Evolutionary conservation across 2,888 invertebrate species (phyloP), one percentile per base, ranked within the genome.

Genomic region (Patella ulyssiponensis): DNA sequence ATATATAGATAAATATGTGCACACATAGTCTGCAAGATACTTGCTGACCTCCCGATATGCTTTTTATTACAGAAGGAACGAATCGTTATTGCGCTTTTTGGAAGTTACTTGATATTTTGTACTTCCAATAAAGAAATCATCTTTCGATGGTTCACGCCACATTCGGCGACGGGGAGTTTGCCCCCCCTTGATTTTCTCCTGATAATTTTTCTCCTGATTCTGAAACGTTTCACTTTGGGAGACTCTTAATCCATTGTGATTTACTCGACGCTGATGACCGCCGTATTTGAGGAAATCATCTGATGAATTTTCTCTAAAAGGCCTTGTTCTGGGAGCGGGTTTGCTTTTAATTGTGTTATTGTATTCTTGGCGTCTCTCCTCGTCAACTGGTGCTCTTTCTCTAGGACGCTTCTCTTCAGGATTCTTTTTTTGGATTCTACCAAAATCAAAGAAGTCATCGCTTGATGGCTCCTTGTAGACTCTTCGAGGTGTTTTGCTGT

Each of bases 81-180:
- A 44, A 44, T 44, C 44, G 44, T 44, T 44, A 9, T 44, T 44
- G 9, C 44, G 23, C 23, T 64, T 64, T 14, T 64, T 64, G 11
- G 64, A 11, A 23, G 64, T 14, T 23, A 23, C 20, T 64, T 64
- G 64, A 64, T 64, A 64, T 64, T 64, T 64, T 12, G 20, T 23
- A 64, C 20, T 64, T 20, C 20, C 23, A 20, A 23, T 23, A 64
- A 64, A 64, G 64, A 64, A 64, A 64, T 74, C 58, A 20, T 58
- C 74, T 20, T 53, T 53, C 3, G 75, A 69, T n/a, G 70, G 75
- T 75, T 75, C 75, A 7, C 75, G 75, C 75, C 75, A 75, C n/a
- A 69, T 69, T 69, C 70, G 70, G 15, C 75, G 70, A 12, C 64
- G 64, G 23, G 64, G 64, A 20, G 64, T 64, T 20, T 64, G 64